phyloP scores from a whole-genome alignment of 2,113 vertebrate species.

The Cyphomyrus discorhynchus region DNA sequence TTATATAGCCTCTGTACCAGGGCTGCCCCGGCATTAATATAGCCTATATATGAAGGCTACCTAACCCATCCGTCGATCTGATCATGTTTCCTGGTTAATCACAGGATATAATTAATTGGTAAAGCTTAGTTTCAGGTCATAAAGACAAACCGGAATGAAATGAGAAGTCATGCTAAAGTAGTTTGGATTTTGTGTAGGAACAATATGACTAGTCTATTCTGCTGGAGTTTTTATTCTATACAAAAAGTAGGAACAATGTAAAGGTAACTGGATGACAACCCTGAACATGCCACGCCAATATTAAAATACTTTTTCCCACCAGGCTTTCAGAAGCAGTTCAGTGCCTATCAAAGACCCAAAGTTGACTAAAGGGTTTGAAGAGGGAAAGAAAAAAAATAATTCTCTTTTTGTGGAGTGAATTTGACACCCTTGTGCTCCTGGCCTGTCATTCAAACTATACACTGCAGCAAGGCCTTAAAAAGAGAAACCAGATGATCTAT shows the following conservation, averaged over 20 bases:
- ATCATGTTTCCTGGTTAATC: background rate
- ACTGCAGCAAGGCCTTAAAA: background rate
- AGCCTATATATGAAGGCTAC: no score
- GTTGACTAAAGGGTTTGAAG: background rate
- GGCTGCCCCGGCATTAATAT: no score
- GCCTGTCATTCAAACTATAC: background rate
- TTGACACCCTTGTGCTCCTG: background rate
- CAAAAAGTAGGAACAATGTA: slow-evolving; percentile 5
- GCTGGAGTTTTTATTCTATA: background rate
- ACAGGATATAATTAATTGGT: no score
- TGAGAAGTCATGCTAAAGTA: background rate
- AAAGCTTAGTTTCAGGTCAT: background rate
- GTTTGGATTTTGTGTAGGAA: background rate
- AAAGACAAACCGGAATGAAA: background rate
- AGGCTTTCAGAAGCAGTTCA: background rate
- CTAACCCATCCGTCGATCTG: background rate
- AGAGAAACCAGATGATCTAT: background rate
- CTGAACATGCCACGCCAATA: background rate
- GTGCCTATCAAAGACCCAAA: background rate
- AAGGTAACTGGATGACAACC: background rate
- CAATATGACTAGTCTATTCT: background rate
- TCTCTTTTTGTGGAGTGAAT: background rate
- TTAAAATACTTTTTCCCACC: background rate
- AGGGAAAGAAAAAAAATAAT: background rate
- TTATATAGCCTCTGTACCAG: background rate